These are phyloP conservation scores for Ericerus pela DNA, from an alignment of 1,140 invertebrate genomes.

Conservation along the genomic window DNA sequence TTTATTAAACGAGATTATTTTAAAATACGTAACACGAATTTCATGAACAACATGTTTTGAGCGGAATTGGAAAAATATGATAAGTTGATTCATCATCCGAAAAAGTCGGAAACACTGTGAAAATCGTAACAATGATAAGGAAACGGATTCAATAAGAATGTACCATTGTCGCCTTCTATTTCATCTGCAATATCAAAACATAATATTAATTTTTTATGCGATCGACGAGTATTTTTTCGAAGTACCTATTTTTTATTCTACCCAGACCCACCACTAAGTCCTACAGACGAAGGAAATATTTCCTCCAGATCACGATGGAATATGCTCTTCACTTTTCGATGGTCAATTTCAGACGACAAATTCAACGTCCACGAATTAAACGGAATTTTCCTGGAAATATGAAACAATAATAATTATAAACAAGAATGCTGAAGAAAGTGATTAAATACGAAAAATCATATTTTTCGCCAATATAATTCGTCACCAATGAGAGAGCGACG, in stretches of 20 bases:
- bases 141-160: background rate
- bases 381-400: background rate
- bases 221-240: background rate
- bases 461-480: no score
- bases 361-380: conserved; percentile 4
- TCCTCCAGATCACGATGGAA: background rate
- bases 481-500: no score
- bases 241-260: background rate
- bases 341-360: background rate
- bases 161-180: background rate
- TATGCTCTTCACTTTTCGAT: background rate
- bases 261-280: background rate
- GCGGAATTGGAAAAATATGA: no score
- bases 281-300: background rate
- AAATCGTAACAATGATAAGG: conserved; percentile 1
- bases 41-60: no score
- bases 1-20: no score
- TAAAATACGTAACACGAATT: no score
- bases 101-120: background rate
- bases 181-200: conserved; percentile 1
- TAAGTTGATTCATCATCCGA: background rate
- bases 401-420: background rate
- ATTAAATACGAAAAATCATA: no score
- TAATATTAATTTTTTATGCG: no score
- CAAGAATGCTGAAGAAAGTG: no score